phyloP scores from a whole-genome alignment of 2,113 vertebrate species.

The Ictalurus furcatus region DNA sequence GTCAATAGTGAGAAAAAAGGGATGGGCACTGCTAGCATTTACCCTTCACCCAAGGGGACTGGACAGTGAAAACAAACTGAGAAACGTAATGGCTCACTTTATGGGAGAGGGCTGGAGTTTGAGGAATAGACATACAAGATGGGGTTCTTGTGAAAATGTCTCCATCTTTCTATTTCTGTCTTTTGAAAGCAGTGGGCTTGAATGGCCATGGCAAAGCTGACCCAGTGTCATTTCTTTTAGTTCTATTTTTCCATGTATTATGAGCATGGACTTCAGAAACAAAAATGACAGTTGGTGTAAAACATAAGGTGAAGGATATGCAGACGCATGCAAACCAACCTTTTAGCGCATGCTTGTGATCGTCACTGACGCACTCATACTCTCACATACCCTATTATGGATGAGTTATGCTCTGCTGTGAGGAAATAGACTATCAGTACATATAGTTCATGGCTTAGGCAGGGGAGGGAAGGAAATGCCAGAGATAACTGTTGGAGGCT shows the following conservation, averaged over 20 bases:
- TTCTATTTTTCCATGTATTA: constrained; percentile 10
- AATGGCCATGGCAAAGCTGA: constrained; percentile 34
- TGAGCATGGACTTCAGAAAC: constrained; percentile 21
- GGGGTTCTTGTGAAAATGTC: not conserved
- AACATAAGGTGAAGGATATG: constrained; percentile 24
- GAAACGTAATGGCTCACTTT: constrained; percentile 42
- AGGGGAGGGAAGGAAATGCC: constrained; percentile 67
- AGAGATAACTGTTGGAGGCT: constrained; percentile 64
- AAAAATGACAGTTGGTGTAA: constrained; percentile 26
- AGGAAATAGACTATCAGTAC: constrained; percentile 45
- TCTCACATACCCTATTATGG: constrained; percentile 31
- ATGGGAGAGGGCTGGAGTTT: constrained; percentile 16
- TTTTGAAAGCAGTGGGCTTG: not conserved
- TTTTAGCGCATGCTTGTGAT: constrained; percentile 21
- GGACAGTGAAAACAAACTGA: constrained; percentile 61
- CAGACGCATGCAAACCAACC: not conserved
- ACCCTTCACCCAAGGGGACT: constrained; percentile 41
- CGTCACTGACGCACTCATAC: not conserved
- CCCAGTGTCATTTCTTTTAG: too few species aligned
- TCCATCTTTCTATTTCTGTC: constrained; percentile 1
- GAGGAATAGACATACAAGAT: not conserved
- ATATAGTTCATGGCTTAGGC: constrained; percentile 25
- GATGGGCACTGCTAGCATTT: constrained; percentile 52
- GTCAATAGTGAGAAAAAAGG: constrained; percentile 52
- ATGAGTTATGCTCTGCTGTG: constrained; percentile 30